phyloP scores from a whole-genome alignment of 37 sponge, comb jelly and placozoan species.

The Amphimedon queenslandica region DNA sequence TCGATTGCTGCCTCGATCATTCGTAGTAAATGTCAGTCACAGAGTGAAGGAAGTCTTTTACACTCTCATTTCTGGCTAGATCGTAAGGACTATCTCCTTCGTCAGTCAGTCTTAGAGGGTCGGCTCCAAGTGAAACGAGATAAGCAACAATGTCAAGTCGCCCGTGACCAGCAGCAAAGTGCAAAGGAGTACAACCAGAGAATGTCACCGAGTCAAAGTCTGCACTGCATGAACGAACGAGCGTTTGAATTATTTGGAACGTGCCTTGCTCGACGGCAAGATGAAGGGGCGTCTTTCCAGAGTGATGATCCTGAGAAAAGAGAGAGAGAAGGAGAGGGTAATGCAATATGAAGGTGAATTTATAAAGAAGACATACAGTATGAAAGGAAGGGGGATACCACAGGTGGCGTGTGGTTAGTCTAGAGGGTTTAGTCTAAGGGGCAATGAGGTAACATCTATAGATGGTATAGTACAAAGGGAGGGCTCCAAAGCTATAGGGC shows the following conservation, averaged over 20 bases:
- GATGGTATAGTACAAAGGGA: no score
- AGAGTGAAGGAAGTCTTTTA: background rate
- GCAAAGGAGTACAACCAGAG: conserved; percentile 76
- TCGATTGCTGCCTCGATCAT: no score
- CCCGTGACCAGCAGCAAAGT: conserved; percentile 77
- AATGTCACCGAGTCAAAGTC: conserved; percentile 60
- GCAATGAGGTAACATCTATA: no score
- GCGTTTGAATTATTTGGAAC: conserved; percentile 36
- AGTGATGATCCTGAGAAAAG: conserved; percentile 45
- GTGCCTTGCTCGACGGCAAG: conserved; percentile 53
- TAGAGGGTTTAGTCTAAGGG: no score
- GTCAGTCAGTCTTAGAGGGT: conserved; percentile 56
- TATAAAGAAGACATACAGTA: background rate
- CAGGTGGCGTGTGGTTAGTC: no score
- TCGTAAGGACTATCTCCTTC: conserved; percentile 68
- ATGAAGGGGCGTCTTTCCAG: conserved; percentile 78
- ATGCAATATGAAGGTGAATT: conserved; percentile 1
- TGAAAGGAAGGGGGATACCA: background rate
- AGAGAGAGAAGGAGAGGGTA: background rate
- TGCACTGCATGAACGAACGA: conserved; percentile 52
- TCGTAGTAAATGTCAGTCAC: background rate
- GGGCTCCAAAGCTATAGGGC: no score
- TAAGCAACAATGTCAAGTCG: conserved; percentile 50
- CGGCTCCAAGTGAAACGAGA: conserved; percentile 70
- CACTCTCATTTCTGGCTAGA: conserved; percentile 34